These are phyloP conservation scores for Tipula unca DNA, from an alignment of 2,888 invertebrate species.

Conservation along the genomic window DNA sequence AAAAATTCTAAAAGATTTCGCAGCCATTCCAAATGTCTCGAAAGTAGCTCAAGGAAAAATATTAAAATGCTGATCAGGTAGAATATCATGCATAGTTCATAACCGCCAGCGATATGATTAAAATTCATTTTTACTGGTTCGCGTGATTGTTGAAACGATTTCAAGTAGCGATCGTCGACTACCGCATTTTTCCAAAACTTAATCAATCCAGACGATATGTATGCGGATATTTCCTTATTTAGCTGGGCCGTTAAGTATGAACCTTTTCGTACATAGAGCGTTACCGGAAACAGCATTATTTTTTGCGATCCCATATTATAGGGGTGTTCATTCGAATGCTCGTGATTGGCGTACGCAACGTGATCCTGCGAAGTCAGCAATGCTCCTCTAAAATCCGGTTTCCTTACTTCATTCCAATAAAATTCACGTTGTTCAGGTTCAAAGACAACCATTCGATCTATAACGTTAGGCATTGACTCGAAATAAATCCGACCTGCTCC, in stretches of 20 bases:
- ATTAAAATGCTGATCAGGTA: neutral
- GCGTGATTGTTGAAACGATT: neutral
- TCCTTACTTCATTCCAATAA: neutral
- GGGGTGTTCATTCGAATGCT: neutral
- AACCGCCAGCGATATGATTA: slow-evolving; percentile 1
- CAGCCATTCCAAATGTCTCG: neutral
- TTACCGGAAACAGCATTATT: neutral
- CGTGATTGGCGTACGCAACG: neutral
- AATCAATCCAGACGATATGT: neutral
- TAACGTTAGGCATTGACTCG: neutral
- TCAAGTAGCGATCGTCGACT: neutral
- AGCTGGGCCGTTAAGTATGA: neutral
- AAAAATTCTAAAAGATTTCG: slow-evolving; percentile 1
- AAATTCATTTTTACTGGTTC: neutral
- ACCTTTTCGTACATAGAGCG: neutral
- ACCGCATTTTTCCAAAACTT: neutral
- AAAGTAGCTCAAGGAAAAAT: neutral
- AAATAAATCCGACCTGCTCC: neutral
- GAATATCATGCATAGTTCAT: neutral
- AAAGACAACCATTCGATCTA: neutral
- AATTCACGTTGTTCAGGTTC: neutral
- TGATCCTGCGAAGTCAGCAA: neutral
- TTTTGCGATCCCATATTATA: neutral
- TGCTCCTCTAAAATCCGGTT: neutral
- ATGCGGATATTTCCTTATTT: neutral